Evolutionary conservation across 2,797 vertebrate species (phyloP).

Genomic region (Cirrhinus mrigala): DNA sequence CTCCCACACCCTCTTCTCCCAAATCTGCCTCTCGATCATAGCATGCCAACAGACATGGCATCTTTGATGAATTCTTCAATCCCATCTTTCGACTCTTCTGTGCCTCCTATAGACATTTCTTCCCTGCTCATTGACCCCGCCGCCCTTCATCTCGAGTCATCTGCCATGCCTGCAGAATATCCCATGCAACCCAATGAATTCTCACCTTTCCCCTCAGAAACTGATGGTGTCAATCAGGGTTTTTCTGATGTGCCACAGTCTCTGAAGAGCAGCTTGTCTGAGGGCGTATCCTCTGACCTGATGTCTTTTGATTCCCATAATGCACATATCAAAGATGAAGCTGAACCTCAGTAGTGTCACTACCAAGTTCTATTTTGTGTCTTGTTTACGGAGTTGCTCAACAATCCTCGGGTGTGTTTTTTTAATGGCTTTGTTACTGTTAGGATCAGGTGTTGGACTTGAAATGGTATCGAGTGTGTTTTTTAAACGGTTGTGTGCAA

Average conservation of each 20-base stretch:
- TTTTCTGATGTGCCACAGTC: constrained; percentile 17
- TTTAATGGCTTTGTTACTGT: constrained; percentile 20
- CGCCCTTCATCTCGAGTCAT: constrained; percentile 38
- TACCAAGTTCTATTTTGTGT: constrained; percentile 6
- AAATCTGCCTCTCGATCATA: constrained; percentile 2
- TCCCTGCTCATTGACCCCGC: constrained; percentile 48
- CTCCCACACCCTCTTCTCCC: not conserved
- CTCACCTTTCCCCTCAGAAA: constrained; percentile 38
- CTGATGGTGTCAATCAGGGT: constrained; percentile 1
- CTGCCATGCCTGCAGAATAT: constrained; percentile 6
- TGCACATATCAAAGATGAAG: constrained; percentile 35
- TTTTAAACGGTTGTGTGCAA: not conserved
- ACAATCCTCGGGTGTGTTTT: constrained; percentile 21
- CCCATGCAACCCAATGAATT: not conserved
- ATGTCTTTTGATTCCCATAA: constrained; percentile 22
- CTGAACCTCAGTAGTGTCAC: constrained; percentile 41
- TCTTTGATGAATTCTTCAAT: constrained; percentile 40
- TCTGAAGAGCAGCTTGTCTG: not conserved
- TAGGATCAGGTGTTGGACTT: constrained; percentile 6
- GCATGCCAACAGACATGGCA: not conserved
- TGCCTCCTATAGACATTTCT: constrained; percentile 38
- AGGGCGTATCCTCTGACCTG: constrained; percentile 32
- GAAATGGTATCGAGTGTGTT: not conserved
- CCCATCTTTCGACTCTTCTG: constrained; percentile 29
- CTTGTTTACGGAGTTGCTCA: constrained; percentile 33